Evolutionary conservation across 2,113 vertebrate genomes (phyloP).

Genomic region (Tichodroma muraria): DNA sequence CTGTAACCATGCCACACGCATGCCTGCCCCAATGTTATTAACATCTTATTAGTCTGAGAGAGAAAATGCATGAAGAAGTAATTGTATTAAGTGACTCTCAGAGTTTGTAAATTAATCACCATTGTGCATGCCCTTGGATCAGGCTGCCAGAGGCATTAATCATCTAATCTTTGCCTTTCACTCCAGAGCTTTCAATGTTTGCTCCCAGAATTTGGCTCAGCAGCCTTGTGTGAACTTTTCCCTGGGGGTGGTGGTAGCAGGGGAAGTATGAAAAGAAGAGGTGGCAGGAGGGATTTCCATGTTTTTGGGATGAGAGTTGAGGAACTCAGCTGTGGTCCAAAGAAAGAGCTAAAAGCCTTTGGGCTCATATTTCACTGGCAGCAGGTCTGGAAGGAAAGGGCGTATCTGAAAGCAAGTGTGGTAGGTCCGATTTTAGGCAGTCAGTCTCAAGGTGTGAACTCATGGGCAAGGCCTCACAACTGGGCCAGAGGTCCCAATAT

Average conservation of each 20-base stretch:
- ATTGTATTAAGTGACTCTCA: conserved; percentile 61
- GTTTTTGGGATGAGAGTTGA: background rate
- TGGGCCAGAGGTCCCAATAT: background rate
- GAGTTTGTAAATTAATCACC: conserved; percentile 67
- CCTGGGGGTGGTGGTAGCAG: background rate
- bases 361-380: background rate
- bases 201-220: conserved; percentile 4
- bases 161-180: conserved; percentile 61
- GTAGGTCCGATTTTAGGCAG: background rate
- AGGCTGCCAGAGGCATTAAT: conserved; percentile 60
- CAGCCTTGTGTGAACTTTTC: background rate
- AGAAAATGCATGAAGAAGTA: conserved; percentile 63
- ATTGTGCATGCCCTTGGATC: conserved; percentile 57
- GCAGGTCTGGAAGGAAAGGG: background rate
- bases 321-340: background rate
- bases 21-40: conserved; percentile 36
- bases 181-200: conserved; percentile 6
- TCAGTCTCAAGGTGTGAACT: background rate
- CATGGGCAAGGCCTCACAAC: background rate
- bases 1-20: background rate
- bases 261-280: background rate
- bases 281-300: background rate
- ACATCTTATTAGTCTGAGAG: conserved; percentile 50
- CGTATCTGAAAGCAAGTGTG: background rate
- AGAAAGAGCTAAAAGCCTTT: background rate